A percentile compares a stretch with the other conserved stretches of the same genome.
phyloP scores from a whole-genome alignment of 2,797 vertebrate species.

The Cirrhinus molitorella region DNA sequence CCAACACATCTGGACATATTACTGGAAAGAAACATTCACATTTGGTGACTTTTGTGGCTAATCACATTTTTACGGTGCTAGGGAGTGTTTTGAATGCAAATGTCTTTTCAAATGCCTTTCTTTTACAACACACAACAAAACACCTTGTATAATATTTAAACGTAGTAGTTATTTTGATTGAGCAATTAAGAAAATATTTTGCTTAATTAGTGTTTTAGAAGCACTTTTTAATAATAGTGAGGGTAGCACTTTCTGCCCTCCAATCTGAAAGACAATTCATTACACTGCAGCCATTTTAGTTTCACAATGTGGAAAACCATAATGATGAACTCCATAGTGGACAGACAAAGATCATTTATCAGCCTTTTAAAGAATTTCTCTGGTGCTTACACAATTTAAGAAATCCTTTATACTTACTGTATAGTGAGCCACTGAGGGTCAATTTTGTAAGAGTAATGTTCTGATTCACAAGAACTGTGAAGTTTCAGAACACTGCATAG shows the following conservation, averaged over 20 bases:
- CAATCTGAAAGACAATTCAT: slow-evolving; percentile 3
- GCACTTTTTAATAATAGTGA: slow-evolving; percentile 40
- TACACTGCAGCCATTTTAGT: slow-evolving; percentile 66
- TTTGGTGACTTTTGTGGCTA: slow-evolving; percentile 80
- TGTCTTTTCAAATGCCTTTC: slow-evolving; percentile 83
- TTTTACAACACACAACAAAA: slow-evolving; percentile 35
- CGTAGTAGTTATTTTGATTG: slow-evolving; percentile 69
- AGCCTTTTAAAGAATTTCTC: slow-evolving; percentile 72
- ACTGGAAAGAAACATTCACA: slow-evolving; percentile 85
- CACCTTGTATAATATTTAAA: slow-evolving; percentile 59
- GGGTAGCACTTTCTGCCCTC: background rate
- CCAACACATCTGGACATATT: slow-evolving; percentile 77
- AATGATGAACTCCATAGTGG: slow-evolving; percentile 47
- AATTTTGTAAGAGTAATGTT: slow-evolving; percentile 71
- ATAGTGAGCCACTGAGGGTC: slow-evolving; percentile 79
- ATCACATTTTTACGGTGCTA: slow-evolving; percentile 90
- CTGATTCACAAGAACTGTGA: slow-evolving; percentile 56
- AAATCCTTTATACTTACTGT: slow-evolving; percentile 76
- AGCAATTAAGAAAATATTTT: slow-evolving; percentile 75
- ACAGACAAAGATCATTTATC: slow-evolving; percentile 77
- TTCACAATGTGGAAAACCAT: slow-evolving; percentile 63
- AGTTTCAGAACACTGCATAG: slow-evolving; percentile 70
- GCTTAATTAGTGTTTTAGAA: slow-evolving; percentile 9
- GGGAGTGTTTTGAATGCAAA: slow-evolving; percentile 82
- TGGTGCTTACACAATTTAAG: slow-evolving; percentile 84